Conservation (phyloP, 1,140 invertebrate genomes). For the Drosophila arawakana region DNA sequence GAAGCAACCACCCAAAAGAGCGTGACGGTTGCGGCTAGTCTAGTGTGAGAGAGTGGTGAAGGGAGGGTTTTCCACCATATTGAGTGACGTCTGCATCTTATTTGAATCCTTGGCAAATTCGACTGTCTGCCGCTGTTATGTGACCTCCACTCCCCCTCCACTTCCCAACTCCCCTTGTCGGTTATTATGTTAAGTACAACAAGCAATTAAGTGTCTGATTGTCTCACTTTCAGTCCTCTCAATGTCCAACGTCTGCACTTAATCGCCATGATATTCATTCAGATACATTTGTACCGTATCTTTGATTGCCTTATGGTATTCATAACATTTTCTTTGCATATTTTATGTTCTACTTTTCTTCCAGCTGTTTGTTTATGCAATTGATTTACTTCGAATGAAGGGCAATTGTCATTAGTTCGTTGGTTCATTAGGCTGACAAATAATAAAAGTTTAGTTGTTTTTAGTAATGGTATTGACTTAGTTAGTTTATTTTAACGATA, state of each 20-base stretch:
- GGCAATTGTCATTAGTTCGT: not conserved
- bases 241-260: slow-evolving; percentile 18
- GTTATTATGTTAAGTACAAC: slow-evolving; percentile 81
- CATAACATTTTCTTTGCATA: slow-evolving; percentile 18
- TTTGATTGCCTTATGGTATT: slow-evolving; percentile 20
- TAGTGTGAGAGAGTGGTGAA: not conserved
- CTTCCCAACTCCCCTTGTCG: not conserved
- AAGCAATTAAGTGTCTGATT: slow-evolving; percentile 75
- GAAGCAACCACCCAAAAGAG: slow-evolving; percentile 58
- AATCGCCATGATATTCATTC: not conserved
- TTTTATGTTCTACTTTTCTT: slow-evolving; percentile 26
- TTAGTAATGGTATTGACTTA: not conserved
- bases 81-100: slow-evolving; percentile 11
- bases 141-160: slow-evolving; percentile 56
- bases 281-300: slow-evolving; percentile 25
- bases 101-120: slow-evolving; percentile 37
- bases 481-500: not conserved
- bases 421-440: slow-evolving; percentile 1
- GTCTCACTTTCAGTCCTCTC: slow-evolving; percentile 17
- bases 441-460: slow-evolving; percentile 4
- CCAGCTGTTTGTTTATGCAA: slow-evolving; percentile 28
- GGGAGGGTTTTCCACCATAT: not conserved
- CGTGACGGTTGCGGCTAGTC: slow-evolving; percentile 18
- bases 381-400: slow-evolving; percentile 21
- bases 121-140: slow-evolving; percentile 49